Evolutionary conservation across 2,888 invertebrate species (phyloP).

Genomic region (Anticlea derivata): DNA sequence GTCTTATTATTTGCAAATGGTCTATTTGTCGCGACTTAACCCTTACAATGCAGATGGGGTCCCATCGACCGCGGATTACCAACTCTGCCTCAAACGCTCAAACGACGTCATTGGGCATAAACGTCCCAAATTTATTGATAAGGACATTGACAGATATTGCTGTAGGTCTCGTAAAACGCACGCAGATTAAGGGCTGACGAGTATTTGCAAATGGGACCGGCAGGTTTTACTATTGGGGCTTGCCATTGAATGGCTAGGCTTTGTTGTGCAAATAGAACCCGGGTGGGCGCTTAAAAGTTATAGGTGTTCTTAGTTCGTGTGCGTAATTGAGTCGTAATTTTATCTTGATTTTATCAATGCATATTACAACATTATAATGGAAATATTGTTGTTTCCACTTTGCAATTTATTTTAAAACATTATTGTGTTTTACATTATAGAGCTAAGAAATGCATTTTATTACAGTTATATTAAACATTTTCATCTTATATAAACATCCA

Average conservation of each 20-base stretch:
- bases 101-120: constrained; percentile 78
- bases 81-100: constrained; percentile 74
- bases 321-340: constrained; percentile 29
- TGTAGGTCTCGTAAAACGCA: constrained; percentile 78
- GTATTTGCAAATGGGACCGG: constrained; percentile 77
- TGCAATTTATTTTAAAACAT: no score
- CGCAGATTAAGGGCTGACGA: constrained; percentile 77
- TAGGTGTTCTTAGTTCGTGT: constrained; percentile 24
- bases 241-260: constrained; percentile 55
- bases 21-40: constrained; percentile 83
- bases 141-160: constrained; percentile 83
- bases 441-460: no score
- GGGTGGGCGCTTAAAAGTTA: constrained; percentile 42
- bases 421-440: no score
- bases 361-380: background rate
- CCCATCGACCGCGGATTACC: constrained; percentile 75
- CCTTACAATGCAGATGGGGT: constrained; percentile 80
- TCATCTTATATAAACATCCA: background rate
- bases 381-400: no score
- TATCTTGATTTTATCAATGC: constrained; percentile 29
- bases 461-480: background rate
- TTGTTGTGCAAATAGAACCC: constrained; percentile 58
- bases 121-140: constrained; percentile 81
- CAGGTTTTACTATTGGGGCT: constrained; percentile 62
- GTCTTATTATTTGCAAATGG: constrained; percentile 84